These are phyloP conservation scores for Germaria angustata DNA, from an alignment of 2,888 invertebrate genomes.

Conservation along the genomic window DNA sequence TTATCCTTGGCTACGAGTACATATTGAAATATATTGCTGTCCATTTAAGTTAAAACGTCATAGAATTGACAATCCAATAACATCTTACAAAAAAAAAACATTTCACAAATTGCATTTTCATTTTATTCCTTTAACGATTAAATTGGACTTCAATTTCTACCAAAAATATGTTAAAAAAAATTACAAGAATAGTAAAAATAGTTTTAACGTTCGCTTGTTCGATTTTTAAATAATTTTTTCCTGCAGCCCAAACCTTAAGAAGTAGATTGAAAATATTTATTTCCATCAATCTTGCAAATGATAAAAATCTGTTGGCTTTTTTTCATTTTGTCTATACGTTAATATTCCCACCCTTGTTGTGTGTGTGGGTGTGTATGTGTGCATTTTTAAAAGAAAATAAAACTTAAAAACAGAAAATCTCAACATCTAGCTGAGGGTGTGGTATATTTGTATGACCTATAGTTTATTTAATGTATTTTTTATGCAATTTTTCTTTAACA, in stretches of 20 bases:
- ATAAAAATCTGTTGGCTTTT: constrained; percentile 44
- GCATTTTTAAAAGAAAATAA: background rate
- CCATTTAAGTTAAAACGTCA: constrained; percentile 12
- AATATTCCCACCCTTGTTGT: background rate
- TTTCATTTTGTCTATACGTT: constrained; percentile 15
- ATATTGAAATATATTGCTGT: too few relatives aligned
- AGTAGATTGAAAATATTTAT: constrained; percentile 30
- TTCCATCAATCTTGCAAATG: constrained; percentile 62
- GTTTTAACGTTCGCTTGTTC: too few relatives aligned
- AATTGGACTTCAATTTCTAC: background rate
- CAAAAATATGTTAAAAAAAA: too few relatives aligned
- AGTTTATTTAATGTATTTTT: constrained; percentile 32
- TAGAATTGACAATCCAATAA: constrained; percentile 31
- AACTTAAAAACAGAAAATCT: background rate
- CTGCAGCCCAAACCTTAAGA: background rate
- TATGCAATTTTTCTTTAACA: constrained; percentile 46
- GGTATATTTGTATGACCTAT: constrained; percentile 38
- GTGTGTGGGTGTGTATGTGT: background rate
- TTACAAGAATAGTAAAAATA: too few relatives aligned
- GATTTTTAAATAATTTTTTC: background rate
- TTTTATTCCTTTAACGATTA: constrained; percentile 8
- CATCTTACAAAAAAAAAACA: constrained; percentile 39
- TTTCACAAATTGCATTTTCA: constrained; percentile 45
- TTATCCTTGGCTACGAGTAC: too few relatives aligned
- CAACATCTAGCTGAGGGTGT: constrained; percentile 30